These are phyloP conservation scores for Actinopyga echinites DNA, from an alignment of 53 echinoderm and acorn worm species.

Conservation along the genomic window DNA sequence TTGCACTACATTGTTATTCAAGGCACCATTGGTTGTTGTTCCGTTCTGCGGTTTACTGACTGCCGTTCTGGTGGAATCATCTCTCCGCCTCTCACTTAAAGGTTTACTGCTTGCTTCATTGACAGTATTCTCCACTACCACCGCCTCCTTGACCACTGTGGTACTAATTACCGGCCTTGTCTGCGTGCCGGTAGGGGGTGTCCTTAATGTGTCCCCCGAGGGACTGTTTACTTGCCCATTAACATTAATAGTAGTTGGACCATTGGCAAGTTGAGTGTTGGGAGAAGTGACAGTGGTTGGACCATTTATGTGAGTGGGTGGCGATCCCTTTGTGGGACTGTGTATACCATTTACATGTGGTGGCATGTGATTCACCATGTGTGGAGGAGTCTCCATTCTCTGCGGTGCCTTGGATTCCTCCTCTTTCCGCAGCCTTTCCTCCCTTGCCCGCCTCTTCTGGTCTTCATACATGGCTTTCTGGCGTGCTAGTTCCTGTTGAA, in stretches of 20 bases:
- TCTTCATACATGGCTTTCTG: constrained; percentile 87
- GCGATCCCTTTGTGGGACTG: constrained; percentile 2
- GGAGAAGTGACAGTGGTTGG: constrained; percentile 4
- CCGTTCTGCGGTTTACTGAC: constrained; percentile 26
- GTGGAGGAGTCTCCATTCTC: not conserved
- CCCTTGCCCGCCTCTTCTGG: constrained; percentile 74
- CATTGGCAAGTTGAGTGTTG: not conserved
- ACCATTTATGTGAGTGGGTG: not conserved
- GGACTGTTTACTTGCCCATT: constrained; percentile 24
- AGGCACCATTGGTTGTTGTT: constrained; percentile 36
- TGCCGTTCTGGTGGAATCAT: not conserved
- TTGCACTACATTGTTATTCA: constrained; percentile 17
- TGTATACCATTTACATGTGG: constrained; percentile 30
- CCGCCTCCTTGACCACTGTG: not conserved
- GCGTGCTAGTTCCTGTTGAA: constrained; percentile 71
- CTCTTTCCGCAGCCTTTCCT: constrained; percentile 68
- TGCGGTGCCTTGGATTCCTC: constrained; percentile 52
- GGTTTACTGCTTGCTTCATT: not conserved
- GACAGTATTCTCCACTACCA: not conserved
- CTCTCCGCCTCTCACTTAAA: constrained; percentile 18
- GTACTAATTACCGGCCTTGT: not conserved
- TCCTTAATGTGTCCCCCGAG: not conserved
- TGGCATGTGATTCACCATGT: not conserved
- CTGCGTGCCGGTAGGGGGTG: not conserved
- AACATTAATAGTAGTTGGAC: not conserved